Evolutionary conservation across 2,113 vertebrate species (phyloP).

Genomic region (Pachyramphus minor): DNA sequence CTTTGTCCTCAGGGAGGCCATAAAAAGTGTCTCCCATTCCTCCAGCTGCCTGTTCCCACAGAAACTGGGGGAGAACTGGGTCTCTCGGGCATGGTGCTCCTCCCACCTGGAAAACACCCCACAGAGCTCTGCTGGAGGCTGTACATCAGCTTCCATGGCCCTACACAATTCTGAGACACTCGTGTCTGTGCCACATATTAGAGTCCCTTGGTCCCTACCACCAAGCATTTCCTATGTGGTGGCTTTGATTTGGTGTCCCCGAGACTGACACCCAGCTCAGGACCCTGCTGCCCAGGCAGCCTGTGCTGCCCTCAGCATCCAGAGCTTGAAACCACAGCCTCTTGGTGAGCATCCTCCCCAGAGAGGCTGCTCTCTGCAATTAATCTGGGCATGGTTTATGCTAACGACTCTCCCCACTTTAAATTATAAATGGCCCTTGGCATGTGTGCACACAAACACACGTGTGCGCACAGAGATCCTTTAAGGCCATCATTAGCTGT

Average conservation of each 20-base stretch:
- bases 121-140: not conserved
- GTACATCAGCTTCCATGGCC: not conserved
- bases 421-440: constrained; percentile 69
- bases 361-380: constrained; percentile 15
- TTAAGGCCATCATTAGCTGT: constrained; percentile 70
- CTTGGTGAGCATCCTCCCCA: not conserved
- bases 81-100: not conserved
- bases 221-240: not conserved
- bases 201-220: not conserved
- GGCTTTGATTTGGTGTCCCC: not conserved
- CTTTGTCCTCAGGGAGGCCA: not conserved
- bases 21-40: not conserved
- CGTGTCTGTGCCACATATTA: accelerated
- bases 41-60: not conserved
- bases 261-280: not conserved
- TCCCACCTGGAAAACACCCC: not conserved
- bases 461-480: constrained; percentile 20
- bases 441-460: constrained; percentile 57
- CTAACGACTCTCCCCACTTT: constrained; percentile 54
- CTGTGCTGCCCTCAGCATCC: not conserved
- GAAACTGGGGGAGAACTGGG: not conserved
- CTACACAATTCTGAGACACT: accelerated
- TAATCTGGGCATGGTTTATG: constrained; percentile 37
- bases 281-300: not conserved
- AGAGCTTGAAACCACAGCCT: not conserved